These are phyloP conservation scores for Amphiduros pacificus DNA, from an alignment of 2,888 invertebrate genomes.

Conservation along the genomic window DNA sequence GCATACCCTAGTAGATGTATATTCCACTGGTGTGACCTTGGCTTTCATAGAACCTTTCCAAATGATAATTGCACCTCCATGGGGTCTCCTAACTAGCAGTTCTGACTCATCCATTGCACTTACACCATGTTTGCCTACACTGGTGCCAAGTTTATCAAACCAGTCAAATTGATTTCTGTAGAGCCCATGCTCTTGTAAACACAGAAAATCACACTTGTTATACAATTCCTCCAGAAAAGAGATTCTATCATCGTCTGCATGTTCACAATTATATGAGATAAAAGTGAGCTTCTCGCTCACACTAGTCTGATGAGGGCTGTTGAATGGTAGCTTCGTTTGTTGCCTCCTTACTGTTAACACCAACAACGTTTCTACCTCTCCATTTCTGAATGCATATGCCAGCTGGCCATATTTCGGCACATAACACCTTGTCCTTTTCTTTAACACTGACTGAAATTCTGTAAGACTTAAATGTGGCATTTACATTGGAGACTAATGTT, in stretches of 20 bases:
- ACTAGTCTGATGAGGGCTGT: background rate
- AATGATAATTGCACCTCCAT: no score
- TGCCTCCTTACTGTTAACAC: background rate
- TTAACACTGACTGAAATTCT: background rate
- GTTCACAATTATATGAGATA: background rate
- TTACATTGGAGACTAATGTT: background rate
- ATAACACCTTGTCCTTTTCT: background rate
- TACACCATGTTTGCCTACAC: background rate
- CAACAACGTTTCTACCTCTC: background rate
- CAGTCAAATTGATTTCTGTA: background rate
- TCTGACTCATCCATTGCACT: slow-evolving; percentile 2
- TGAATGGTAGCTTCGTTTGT: background rate
- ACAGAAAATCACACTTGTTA: background rate
- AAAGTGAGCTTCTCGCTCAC: background rate
- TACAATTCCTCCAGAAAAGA: background rate
- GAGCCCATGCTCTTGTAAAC: background rate
- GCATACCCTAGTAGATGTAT: background rate
- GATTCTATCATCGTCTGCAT: background rate
- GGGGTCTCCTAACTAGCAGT: no score
- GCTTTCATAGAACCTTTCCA: no score
- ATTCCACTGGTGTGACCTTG: background rate
- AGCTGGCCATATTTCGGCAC: background rate
- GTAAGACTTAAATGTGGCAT: background rate
- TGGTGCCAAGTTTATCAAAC: background rate
- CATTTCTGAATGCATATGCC: background rate